Conservation (phyloP, 1,140 invertebrate species). For the Steinernema khuongi region DNA sequence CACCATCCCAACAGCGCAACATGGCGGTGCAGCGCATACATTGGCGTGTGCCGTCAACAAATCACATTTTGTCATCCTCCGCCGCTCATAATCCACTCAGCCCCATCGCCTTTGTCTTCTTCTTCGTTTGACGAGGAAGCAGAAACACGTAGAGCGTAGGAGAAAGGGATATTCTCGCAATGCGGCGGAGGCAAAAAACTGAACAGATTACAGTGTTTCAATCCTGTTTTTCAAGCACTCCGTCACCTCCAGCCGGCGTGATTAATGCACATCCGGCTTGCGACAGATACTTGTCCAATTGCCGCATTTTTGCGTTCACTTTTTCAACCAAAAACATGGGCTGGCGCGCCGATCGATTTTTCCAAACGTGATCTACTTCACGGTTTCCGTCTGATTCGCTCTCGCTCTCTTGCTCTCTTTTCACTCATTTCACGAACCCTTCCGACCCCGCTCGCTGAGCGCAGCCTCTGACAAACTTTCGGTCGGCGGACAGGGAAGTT, state of each 20-base stretch:
- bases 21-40: not conserved
- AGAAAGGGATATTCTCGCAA: too few relatives aligned
- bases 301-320: not conserved
- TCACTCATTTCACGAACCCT: not conserved
- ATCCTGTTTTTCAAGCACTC: too few relatives aligned
- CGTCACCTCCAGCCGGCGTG: too few relatives aligned
- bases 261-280: not conserved
- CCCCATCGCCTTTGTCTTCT: not conserved
- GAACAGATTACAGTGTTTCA: too few relatives aligned
- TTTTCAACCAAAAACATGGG: not conserved
- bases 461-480: not conserved
- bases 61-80: not conserved
- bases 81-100: not conserved
- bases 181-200: too few relatives aligned
- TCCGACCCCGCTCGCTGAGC: not conserved
- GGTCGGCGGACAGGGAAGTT: not conserved
- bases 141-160: not conserved
- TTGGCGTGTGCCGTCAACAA: not conserved
- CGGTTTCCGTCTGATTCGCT: not conserved
- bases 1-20: too few relatives aligned
- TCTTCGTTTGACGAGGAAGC: not conserved
- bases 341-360: not conserved
- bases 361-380: slow-evolving; percentile 5
- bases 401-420: slow-evolving; percentile 9
- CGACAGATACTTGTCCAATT: not conserved